Evolutionary conservation across 2,888 invertebrate species (phyloP).

Genomic region (Tuta absoluta): DNA sequence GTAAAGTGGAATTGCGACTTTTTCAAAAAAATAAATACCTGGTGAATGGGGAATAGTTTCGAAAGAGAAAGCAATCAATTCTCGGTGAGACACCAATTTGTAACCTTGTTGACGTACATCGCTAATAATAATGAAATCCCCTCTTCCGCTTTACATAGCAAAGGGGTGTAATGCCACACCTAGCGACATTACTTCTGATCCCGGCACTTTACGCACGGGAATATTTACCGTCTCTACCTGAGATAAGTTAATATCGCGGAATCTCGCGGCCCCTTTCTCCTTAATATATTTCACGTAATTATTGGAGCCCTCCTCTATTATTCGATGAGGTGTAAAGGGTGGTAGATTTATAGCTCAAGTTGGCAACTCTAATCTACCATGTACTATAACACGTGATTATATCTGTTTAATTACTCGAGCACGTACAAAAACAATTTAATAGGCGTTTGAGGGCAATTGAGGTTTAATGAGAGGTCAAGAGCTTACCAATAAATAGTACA

Average conservation of each 20-base stretch:
- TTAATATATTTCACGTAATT: conserved; percentile 69
- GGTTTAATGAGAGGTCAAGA: conserved; percentile 24
- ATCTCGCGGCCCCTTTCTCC: conserved; percentile 48
- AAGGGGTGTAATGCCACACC: background rate
- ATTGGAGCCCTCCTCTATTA: conserved; percentile 68
- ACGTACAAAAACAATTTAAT: conserved; percentile 39
- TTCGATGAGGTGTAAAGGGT: conserved; percentile 73
- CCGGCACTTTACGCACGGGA: conserved; percentile 46
- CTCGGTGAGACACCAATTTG: too few species aligned
- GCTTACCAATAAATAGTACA: too few species aligned
- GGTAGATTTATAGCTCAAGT: conserved; percentile 71
- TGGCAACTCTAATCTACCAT: conserved; percentile 53
- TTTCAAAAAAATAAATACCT: too few species aligned
- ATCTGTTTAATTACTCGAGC: conserved; percentile 60
- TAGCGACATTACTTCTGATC: conserved; percentile 44
- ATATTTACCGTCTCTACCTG: conserved; percentile 58
- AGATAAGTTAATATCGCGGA: conserved; percentile 64
- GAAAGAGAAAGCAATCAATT: too few species aligned
- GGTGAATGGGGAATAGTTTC: too few species aligned
- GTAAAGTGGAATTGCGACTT: too few species aligned
- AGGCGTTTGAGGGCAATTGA: conserved; percentile 31
- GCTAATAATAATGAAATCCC: too few species aligned
- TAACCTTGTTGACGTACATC: too few species aligned
- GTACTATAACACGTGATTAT: conserved; percentile 57
- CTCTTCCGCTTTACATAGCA: background rate